Base-by-base conservation (phyloP, 2,797 vertebrate species). In the Glyptemys insculpta region DNA sequence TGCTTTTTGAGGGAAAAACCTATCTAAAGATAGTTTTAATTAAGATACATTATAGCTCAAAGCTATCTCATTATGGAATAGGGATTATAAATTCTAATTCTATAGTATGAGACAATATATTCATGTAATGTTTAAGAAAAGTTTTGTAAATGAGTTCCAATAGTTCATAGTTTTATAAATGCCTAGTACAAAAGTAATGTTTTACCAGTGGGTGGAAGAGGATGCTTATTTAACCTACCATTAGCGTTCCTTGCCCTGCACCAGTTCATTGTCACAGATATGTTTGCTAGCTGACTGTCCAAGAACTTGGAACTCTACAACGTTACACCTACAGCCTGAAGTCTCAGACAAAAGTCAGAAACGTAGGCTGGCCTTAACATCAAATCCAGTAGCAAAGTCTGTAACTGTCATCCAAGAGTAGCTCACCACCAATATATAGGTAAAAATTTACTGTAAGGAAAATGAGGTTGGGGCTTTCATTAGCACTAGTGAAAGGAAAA, bases 221-320 rank as follows among this genome's bases (percentile, higher is more conserved):
- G 47, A 89, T 18, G 83, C 6, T 87, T 95, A 83, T 76, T 85
- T 87, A 93, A 87, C 85, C 83, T 83, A 68, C 76, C 72, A 86
- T 79, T 83, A 59, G 34, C 37, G 41, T 27, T 56, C 49, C 83
- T 81, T 8, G 16, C 91, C 88, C 90, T 93, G 68, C 16, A 50
- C 54, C 94, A 41, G 44, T 94, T 91, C 85, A 93, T 81, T 91
- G 79, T 16, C 31, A 81, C 93, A 37, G 41, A 94, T 41, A 62
- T 34, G 5, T 21, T 18, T n/a, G 41, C 85, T 85, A 89, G 76
- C 62, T 49, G 41, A 41, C 9, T 86, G 50, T 80, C 47, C n/a
- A 91, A 89, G 90, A 96, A 87, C 0, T 91, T 68, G 92, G 93
- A 91, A 56, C 74, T 92, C 23, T 47, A 94, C 31, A 92, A 54